These are phyloP conservation scores for Mus caroli DNA, from an alignment of 2,797 vertebrate genomes.

Conservation along the genomic window DNA sequence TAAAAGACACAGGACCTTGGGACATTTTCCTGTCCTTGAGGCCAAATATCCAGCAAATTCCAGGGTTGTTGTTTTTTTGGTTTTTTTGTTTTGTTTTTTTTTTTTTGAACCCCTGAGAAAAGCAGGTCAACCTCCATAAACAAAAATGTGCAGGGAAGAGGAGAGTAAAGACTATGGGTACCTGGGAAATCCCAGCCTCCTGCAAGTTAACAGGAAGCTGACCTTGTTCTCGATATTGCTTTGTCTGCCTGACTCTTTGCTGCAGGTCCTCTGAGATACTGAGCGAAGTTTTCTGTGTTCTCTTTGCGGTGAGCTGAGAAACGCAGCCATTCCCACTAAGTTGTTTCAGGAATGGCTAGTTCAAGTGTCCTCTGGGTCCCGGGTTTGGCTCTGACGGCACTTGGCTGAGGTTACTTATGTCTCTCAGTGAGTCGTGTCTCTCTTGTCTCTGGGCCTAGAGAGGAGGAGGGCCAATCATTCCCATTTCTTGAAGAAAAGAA, in stretches of 20 bases:
- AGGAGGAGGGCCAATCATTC: not conserved
- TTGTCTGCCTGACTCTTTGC: not conserved
- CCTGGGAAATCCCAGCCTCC: slow-evolving; percentile 40
- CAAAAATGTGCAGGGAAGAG: slow-evolving; percentile 22
- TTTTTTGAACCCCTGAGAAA: not conserved
- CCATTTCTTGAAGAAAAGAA: not conserved
- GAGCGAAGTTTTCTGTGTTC: not conserved
- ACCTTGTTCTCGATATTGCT: not conserved
- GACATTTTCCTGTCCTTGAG: slow-evolving; percentile 48
- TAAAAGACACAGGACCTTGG: slow-evolving; percentile 50
- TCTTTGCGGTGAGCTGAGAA: not conserved
- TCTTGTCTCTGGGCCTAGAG: not conserved
- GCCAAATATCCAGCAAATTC: slow-evolving; percentile 37
- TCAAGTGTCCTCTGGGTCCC: not conserved
- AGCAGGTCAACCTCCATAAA: slow-evolving; percentile 13
- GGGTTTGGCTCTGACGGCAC: not conserved
- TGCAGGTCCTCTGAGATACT: slow-evolving; percentile 34
- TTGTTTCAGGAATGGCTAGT: not conserved
- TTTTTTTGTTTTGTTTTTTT: slow-evolving; percentile 12
- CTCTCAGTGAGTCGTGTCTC: not conserved
- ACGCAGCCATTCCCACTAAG: not conserved
- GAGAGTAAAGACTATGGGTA: not conserved
- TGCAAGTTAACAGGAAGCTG: slow-evolving; percentile 22
- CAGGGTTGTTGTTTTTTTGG: not conserved
- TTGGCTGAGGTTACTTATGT: not conserved